phyloP scores from a whole-genome alignment of 1,140 invertebrate species.

The Tribolium castaneum region DNA sequence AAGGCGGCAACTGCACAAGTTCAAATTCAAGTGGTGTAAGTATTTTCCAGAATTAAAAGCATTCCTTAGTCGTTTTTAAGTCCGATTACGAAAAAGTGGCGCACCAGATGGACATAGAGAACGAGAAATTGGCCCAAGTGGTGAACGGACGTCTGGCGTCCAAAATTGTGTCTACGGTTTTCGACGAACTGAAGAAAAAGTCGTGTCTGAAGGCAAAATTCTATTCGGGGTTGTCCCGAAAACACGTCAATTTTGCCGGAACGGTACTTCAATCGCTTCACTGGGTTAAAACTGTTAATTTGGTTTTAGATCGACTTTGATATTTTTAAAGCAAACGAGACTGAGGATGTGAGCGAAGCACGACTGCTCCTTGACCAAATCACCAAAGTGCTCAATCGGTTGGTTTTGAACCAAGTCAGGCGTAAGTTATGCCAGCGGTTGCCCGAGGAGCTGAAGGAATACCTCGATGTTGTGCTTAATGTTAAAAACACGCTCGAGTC shows the following conservation, averaged over 20 bases:
- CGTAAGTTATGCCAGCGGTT: constrained; percentile 2
- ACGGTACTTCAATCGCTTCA: background rate
- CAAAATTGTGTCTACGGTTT: constrained; percentile 15
- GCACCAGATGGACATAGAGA: constrained; percentile 13
- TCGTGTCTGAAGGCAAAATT: background rate
- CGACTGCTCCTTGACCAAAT: background rate
- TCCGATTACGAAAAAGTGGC: background rate
- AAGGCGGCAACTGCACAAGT: no score
- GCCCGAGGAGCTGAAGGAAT: background rate
- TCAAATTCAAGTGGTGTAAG: no score
- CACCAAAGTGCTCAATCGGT: background rate
- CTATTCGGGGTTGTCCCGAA: constrained; percentile 9
- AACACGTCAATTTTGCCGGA: constrained; percentile 18
- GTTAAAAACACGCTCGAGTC: background rate
- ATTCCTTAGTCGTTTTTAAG: background rate
- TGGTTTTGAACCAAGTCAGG: constrained; percentile 1
- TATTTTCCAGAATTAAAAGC: no score
- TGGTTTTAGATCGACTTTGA: constrained; percentile 13
- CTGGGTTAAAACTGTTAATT: background rate
- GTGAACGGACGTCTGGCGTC: constrained; percentile 11
- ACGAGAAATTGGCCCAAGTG: constrained; percentile 17
- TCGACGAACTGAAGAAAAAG: constrained; percentile 1
- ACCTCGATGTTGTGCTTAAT: background rate
- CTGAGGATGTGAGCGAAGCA: constrained; percentile 1
- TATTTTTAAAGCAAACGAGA: constrained; percentile 14